phyloP scores from a whole-genome alignment of 2,888 invertebrate genomes.

The Lycocerus yunnanus region DNA sequence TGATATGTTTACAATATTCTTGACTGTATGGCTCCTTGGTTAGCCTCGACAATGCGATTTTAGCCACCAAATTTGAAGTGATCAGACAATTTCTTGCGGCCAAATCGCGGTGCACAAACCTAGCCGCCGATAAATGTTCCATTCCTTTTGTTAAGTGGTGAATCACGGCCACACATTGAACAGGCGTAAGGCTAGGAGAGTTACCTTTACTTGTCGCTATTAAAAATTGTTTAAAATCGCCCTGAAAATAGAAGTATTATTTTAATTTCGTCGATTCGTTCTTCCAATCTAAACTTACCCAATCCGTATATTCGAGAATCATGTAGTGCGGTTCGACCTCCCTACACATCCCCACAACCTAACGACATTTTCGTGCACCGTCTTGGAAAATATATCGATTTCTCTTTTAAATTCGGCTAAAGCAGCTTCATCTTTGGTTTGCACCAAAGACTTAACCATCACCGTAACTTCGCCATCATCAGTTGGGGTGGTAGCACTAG shows the following conservation, averaged over 20 bases:
- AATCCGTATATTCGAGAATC: slow-evolving; percentile 90
- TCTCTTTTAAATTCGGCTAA: slow-evolving; percentile 87
- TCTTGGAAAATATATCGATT: slow-evolving; percentile 81
- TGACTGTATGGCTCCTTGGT: slow-evolving; percentile 85
- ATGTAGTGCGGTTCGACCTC: slow-evolving; percentile 87
- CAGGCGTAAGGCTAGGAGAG: slow-evolving; percentile 67
- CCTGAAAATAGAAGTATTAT: slow-evolving; percentile 63
- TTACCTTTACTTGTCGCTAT: slow-evolving; percentile 65
- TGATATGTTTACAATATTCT: slow-evolving; percentile 86
- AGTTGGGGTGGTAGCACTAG: slow-evolving; percentile 38
- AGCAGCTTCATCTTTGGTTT: slow-evolving; percentile 76
- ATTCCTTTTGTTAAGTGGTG: slow-evolving; percentile 81
- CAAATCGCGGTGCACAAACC: slow-evolving; percentile 88
- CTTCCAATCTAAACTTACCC: slow-evolving; percentile 64
- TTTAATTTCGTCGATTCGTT: neutral
- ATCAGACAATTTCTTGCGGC: slow-evolving; percentile 91
- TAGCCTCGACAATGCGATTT: slow-evolving; percentile 80
- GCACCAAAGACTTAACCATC: slow-evolving; percentile 77
- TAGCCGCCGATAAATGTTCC: slow-evolving; percentile 74
- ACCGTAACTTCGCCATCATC: slow-evolving; percentile 55
- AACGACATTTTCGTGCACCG: slow-evolving; percentile 82
- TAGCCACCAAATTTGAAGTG: slow-evolving; percentile 78
- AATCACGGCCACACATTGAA: slow-evolving; percentile 70
- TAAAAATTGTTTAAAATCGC: slow-evolving; percentile 89
- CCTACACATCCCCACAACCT: slow-evolving; percentile 77